Evolutionary conservation across 2,113 vertebrate genomes (phyloP), one percentile per base, ranked within the genome.

Genomic region (Notarius quadriscutis): DNA sequence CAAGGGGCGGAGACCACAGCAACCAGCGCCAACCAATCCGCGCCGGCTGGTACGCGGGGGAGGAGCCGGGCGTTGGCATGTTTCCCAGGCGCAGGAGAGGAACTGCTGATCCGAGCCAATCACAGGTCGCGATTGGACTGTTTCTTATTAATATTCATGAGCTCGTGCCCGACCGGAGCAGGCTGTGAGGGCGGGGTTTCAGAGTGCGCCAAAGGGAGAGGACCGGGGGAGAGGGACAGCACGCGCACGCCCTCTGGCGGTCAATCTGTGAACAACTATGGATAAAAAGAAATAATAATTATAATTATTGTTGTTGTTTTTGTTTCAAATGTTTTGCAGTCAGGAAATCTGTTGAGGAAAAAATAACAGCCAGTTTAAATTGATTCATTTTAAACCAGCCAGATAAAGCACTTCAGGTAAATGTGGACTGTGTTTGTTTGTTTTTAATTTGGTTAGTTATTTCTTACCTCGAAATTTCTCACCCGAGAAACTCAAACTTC

Each of bases 111-210:
- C 50, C 22, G 65, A 71, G 50, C 65, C 65, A 71, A 72, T 84
- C 18, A 84, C 83, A 81, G 6, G 30, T 62, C 62, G 20, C 4
- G 63, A 41, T 79, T 63, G 15, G 50, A n/a, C 62, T 5, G 18
- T 25, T 17, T 20, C 58, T 86, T 25, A 30, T 84, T 57, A 84
- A 84, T 84, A 84, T 84, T 72, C 53, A 84, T 84, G 25, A 74
- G 51, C 27, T 22, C 1, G 14, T 7, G 0, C 77, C 0, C 7
- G 11, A 10, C 4, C 1, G 48, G 25, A 30, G 55, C 27, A 51
- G 74, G 4, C 74, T 78, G 22, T 22, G 17, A 41, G 57, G 0
- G 15, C 4, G 55, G 57, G 9, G 8, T 60, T 81, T 60, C 10
- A 81, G 62, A 81, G 2, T 22, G 55, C 7, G 27, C 53, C 78